Evolutionary conservation across 2,888 invertebrate species (phyloP).

Genomic region (Lamellibrachia columna): DNA sequence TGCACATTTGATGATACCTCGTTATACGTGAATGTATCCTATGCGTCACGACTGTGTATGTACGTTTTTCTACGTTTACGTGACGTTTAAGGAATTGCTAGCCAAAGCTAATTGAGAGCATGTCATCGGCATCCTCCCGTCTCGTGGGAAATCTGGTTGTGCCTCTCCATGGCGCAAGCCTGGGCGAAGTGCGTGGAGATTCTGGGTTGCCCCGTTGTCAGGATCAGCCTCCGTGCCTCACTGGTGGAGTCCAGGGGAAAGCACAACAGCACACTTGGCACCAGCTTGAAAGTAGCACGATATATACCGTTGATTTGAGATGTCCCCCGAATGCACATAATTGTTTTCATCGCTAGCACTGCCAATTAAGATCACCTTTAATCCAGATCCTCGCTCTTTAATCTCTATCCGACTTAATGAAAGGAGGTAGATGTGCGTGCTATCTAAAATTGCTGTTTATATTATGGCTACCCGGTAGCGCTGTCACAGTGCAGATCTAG

Average conservation of each 20-base stretch:
- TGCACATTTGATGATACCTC: background rate
- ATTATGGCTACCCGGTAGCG: background rate
- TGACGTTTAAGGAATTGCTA: background rate
- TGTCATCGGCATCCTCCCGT: too few relatives aligned
- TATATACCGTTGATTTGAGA: background rate
- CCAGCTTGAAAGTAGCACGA: background rate
- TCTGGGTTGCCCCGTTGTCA: too few relatives aligned
- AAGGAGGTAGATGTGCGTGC: background rate
- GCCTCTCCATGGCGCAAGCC: too few relatives aligned
- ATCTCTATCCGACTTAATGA: slow-evolving; percentile 8
- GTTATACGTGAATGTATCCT: background rate
- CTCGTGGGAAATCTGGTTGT: too few relatives aligned
- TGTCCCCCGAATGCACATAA: background rate
- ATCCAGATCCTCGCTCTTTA: background rate
- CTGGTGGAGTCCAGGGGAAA: too few relatives aligned
- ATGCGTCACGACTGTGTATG: background rate
- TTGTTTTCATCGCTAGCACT: slow-evolving; percentile 16
- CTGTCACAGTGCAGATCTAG: background rate
- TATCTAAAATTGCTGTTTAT: slow-evolving; percentile 6
- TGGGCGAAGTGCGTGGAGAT: too few relatives aligned
- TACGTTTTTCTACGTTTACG: background rate
- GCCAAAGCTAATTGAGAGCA: too few relatives aligned
- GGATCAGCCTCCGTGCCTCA: too few relatives aligned
- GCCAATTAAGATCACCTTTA: slow-evolving; percentile 9
- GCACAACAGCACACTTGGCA: too few relatives aligned